Conservation (phyloP, 2,888 invertebrate species). For the Clistopyga incitator region DNA sequence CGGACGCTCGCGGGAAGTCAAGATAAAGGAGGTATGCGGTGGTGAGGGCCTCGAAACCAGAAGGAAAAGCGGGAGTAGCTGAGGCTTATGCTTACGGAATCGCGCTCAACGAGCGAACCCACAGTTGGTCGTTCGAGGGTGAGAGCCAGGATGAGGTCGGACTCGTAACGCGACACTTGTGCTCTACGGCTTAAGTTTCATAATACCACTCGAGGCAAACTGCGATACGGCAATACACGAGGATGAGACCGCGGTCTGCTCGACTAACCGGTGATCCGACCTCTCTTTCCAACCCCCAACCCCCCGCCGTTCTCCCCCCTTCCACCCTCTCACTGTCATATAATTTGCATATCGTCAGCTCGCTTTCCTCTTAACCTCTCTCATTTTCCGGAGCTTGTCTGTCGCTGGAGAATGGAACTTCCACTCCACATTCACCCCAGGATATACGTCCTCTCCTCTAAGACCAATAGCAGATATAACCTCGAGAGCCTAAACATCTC, state of each 20-base stretch:
- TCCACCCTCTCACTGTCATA: conserved; percentile 68
- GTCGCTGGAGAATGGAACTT: conserved; percentile 30
- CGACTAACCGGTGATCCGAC: conserved; percentile 65
- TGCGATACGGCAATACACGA: conserved; percentile 77
- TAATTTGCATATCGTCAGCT: conserved; percentile 79
- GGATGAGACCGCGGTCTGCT: conserved; percentile 63
- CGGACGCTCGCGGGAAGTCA: conserved; percentile 38
- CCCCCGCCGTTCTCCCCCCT: conserved; percentile 11
- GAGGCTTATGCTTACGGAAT: conserved; percentile 64
- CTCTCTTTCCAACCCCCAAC: conserved; percentile 39
- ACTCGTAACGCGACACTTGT: conserved; percentile 80
- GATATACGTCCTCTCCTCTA: conserved; percentile 38
- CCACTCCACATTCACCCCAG: conserved; percentile 37
- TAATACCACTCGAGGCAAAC: conserved; percentile 78
- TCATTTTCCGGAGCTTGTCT: conserved; percentile 33
- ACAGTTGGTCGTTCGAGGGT: conserved; percentile 19
- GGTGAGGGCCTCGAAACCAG: conserved; percentile 54
- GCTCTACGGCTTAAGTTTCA: conserved; percentile 82
- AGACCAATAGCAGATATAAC: conserved; percentile 61
- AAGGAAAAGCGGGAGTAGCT: conserved; percentile 64
- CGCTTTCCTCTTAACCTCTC: conserved; percentile 12
- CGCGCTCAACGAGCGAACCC: conserved; percentile 36
- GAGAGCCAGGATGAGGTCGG: conserved; percentile 64
- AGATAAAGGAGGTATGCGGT: conserved; percentile 53
- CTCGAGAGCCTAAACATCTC: conserved; percentile 42